These are phyloP conservation scores for Chelonus insularis DNA, from an alignment of 1,140 invertebrate genomes.

Conservation along the genomic window DNA sequence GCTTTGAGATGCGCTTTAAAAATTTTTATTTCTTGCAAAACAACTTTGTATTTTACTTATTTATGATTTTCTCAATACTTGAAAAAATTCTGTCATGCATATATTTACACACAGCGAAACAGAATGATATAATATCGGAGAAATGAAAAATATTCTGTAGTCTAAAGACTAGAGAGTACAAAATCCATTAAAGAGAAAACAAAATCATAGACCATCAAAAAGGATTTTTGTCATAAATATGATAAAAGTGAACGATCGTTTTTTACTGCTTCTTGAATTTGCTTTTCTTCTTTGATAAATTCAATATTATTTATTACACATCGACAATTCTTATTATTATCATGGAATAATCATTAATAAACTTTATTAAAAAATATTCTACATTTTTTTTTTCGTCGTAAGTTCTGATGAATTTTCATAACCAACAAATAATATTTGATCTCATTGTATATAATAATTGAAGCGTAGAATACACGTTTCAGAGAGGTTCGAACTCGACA, in stretches of 20 bases:
- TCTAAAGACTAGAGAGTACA: neutral
- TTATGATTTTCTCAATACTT: no score
- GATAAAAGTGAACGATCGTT: neutral
- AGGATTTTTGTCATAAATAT: neutral
- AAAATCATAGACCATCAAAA: constrained; percentile 1
- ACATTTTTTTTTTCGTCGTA: no score
- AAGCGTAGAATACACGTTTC: neutral
- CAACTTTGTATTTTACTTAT: no score
- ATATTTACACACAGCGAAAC: neutral
- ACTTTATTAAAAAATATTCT: no score
- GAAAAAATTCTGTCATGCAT: neutral
- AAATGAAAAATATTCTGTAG: neutral
- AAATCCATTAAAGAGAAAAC: constrained; percentile 4
- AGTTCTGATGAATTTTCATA: no score
- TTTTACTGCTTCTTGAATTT: neutral
- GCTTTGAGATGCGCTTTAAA: no score
- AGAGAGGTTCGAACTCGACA: neutral
- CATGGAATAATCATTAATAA: no score
- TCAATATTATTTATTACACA: no score
- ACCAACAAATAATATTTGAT: no score
- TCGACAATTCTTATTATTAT: no score
- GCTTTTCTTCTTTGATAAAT: neutral
- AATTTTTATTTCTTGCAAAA: no score
- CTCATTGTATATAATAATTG: no score
- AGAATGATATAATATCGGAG: neutral